Conservation (phyloP, 2,888 invertebrate genomes). For the Embidobia sp. region DNA sequence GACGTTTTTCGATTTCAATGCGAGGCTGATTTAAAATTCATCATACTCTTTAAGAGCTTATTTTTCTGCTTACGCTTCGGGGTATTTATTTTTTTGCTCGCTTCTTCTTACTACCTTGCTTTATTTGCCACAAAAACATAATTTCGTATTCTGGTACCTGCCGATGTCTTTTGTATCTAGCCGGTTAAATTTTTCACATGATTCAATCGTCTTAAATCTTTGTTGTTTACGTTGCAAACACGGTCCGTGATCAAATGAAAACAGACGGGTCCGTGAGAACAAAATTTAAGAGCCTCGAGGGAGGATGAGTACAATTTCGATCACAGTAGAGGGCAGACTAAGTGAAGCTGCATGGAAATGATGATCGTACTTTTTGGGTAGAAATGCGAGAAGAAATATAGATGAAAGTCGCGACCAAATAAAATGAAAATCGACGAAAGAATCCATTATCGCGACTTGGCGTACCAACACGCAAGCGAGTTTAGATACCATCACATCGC, state of each 20-base stretch:
- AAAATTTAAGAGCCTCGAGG: not conserved
- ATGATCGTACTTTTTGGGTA: not conserved
- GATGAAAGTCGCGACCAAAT: conserved; percentile 18
- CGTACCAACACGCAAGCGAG: conserved; percentile 8
- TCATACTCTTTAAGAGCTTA: conserved; percentile 81
- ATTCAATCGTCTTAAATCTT: conserved; percentile 37
- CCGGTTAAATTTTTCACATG: conserved; percentile 35
- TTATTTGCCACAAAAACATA: conserved; percentile 67
- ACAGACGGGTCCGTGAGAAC: conserved; percentile 7
- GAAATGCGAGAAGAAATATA: not conserved
- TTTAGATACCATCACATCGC: conserved; percentile 40
- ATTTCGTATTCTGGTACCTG: conserved; percentile 72
- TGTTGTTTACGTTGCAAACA: conserved; percentile 25
- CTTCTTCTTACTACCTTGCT: conserved; percentile 52
- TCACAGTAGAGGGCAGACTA: no score
- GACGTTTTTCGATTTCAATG: conserved; percentile 80
- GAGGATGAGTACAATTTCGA: conserved; percentile 3
- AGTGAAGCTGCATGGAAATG: conserved; percentile 1
- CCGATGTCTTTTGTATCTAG: conserved; percentile 65
- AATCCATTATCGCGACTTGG: conserved; percentile 55
- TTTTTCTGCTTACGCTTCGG: conserved; percentile 79
- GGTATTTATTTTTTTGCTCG: conserved; percentile 78
- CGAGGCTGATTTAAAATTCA: conserved; percentile 81
- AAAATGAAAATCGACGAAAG: conserved; percentile 50
- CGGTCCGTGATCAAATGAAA: conserved; percentile 16